Base-by-base conservation (phyloP, 2,888 invertebrate species). In the Scaptomyza cyrtandrae region DNA sequence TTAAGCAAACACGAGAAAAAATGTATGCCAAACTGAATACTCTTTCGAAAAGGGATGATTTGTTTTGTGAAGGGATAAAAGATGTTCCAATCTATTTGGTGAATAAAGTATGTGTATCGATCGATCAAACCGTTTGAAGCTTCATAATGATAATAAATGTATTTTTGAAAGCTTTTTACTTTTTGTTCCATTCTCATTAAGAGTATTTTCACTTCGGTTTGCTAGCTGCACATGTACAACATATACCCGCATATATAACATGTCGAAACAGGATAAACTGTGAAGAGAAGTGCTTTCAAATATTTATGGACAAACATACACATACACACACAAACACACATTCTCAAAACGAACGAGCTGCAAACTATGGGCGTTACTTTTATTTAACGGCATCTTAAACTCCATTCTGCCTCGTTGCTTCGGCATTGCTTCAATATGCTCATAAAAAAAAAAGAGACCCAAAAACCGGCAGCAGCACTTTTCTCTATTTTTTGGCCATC, bases 351-450 rank as follows among this genome's bases (percentile, higher is more conserved):
- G 33, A 41, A 50, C 14, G 62, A 78, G 59, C 77, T 74, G 75
- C 65, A 75, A 84, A 78, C 87, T 78, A 86, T 83, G 65, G 65
- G 70, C 62, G 69, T 66, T 75, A 49, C 53, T 63, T 82, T 86
- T 86, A 71, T 80, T 86, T 80, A 86, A 80, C 72, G 61, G 29
- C 68, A 71, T 76, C 80, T 58, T 65, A 16, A 83, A 68, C 80
- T 71, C 64, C 68, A 63, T 71, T 68, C 60, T 45, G 63, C 46
- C 48, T 69, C 27, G n/a, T 2, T 37, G 37, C 37, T 2, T 2
- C 2, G n/a, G 6, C 58, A 43, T 45, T 48, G 37, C 61, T 66
- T 74, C 0, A 78, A 78, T 19, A 71, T 65, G 79, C 69, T 72
- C 80, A 67, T 88, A 88, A 83, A 88, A 41, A 82, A 9, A 7